Evolutionary conservation across 2,113 vertebrate genomes (phyloP).

Genomic region (Erinaceus europaeus): DNA sequence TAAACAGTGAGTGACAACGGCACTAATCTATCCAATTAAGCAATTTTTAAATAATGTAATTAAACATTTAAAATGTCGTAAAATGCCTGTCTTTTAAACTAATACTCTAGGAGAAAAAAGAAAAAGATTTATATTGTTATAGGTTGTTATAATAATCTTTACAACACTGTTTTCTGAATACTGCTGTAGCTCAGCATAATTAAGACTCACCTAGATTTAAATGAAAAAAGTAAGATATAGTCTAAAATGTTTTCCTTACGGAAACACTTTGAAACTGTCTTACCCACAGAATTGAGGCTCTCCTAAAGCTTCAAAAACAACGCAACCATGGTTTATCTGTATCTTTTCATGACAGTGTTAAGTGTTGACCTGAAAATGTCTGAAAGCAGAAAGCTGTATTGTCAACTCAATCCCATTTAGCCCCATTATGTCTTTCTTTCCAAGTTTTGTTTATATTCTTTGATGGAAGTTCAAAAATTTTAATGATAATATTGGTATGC

Average conservation of each 20-base stretch:
- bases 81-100: constrained; percentile 1
- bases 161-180: constrained; percentile 14
- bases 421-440: not conserved
- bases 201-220: not conserved
- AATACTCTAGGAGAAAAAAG: not conserved
- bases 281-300: not conserved
- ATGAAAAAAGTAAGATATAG: not conserved
- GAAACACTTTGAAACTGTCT: not conserved
- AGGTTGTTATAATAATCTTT: constrained; percentile 7
- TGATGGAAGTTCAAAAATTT: constrained; percentile 18
- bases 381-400: not conserved
- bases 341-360: not conserved
- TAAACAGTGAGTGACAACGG: constrained; percentile 6
- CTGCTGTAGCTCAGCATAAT: not conserved
- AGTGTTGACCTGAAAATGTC: not conserved
- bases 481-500: not conserved
- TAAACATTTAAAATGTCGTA: constrained; percentile 11
- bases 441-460: not conserved
- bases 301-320: not conserved
- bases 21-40: constrained; percentile 30
- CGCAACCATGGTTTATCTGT: not conserved
- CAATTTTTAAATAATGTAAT: constrained; percentile 20
- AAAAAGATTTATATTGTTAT: not conserved
- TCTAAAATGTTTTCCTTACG: constrained; percentile 3
- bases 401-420: not conserved